Percentiles rank a stretch among this genome's conserved stretches.
phyloP scores from a whole-genome alignment of 1,140 invertebrate species.

The Drosophila pseudoobscura region DNA sequence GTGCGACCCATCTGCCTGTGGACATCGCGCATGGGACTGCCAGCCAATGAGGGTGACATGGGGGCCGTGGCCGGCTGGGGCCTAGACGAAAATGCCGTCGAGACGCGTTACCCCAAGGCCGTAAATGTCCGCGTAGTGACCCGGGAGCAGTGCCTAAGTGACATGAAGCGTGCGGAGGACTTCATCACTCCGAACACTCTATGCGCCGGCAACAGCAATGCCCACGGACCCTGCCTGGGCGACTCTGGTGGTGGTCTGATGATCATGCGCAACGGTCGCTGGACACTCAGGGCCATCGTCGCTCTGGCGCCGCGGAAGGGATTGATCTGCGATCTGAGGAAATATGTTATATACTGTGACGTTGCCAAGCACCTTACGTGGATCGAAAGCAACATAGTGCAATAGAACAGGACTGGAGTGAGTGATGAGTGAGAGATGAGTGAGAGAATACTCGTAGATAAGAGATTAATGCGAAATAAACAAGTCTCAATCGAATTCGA shows the following conservation, averaged over 20 bases:
- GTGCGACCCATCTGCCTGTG: slow-evolving; percentile 78
- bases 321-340: slow-evolving; percentile 55
- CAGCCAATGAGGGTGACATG: slow-evolving; percentile 37
- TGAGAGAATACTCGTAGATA: too few species aligned
- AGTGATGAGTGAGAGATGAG: too few species aligned
- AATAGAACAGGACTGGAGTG: not conserved
- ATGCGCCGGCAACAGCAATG: slow-evolving; percentile 68
- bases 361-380: slow-evolving; percentile 58
- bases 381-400: slow-evolving; percentile 51
- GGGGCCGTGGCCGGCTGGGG: slow-evolving; percentile 75
- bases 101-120: slow-evolving; percentile 39
- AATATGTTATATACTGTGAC: slow-evolving; percentile 75
- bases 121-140: slow-evolving; percentile 50
- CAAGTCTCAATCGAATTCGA: too few species aligned
- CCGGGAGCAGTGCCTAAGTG: slow-evolving; percentile 47
- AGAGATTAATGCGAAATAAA: too few species aligned
- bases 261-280: slow-evolving; percentile 50
- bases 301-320: slow-evolving; percentile 42
- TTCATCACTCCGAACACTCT: slow-evolving; percentile 68
- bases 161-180: slow-evolving; percentile 45
- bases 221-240: slow-evolving; percentile 60
- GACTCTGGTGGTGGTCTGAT: slow-evolving; percentile 71
- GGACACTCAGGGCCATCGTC: slow-evolving; percentile 68
- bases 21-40: slow-evolving; percentile 23
- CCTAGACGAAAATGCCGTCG: slow-evolving; percentile 41